Evolutionary conservation across 2,113 vertebrate species (phyloP), one percentile per base, ranked within the genome.

Genomic region (Benitochromis conjunctus): DNA sequence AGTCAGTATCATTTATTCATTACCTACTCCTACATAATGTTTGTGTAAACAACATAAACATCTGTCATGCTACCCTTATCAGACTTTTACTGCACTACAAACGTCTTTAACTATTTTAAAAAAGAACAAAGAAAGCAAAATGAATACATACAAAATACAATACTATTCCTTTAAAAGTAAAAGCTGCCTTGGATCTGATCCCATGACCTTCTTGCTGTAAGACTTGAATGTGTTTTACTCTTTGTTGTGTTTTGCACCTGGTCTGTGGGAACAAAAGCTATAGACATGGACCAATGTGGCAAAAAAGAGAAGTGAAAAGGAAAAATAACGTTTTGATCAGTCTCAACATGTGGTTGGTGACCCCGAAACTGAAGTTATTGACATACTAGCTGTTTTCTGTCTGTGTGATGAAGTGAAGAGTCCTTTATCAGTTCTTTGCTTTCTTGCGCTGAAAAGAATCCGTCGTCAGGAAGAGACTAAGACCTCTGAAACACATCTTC

Each of bases 211-310:
- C 13, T 69, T 69, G 64, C n/a, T 43, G 64, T 24, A 14, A 69
- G 38, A 16, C 7, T 69, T 24, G 13, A 69, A 69, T 69, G 12
- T 24, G 4, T 43, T 69, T 16, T 43, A 69, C 64, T 0, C 36
- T 69, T 69, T 69, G 38, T 38, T 43, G 64, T 46, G n/a, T 69
- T 69, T 69, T 69, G 12, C 64, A 69, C 64, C 64, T 43, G 7
- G 36, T 24, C 64, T 69, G 7, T 43, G 38, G 12, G 38, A 26
- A 69, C 0, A 0, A 69, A 69, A 69, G 64, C 64, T 43, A 16
- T 69, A 43, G 38, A 69, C 9, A 43, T 0, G 5, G 38, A 69
- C 38, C 1, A 0, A 26, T 69, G 64, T 43, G 64, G n/a, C 21
- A 41, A 43, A 14, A 43, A 3, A 69, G 29, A 80, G 76, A 69